phyloP scores from a whole-genome alignment of 2,113 vertebrate genomes.

The Agapornis roseicollis region DNA sequence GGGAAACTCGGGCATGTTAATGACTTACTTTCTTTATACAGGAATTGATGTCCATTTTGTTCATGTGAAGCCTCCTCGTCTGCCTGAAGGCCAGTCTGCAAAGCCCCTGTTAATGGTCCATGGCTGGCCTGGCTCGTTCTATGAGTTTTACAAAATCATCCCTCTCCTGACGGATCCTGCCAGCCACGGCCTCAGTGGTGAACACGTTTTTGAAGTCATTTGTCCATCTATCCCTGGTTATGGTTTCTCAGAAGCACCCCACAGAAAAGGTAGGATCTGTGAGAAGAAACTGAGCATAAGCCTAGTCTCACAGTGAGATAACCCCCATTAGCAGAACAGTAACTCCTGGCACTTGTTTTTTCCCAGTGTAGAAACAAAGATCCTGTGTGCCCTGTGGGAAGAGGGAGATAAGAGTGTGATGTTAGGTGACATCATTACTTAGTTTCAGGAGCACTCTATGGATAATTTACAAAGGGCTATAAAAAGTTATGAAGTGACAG shows the following conservation, averaged over 20 bases:
- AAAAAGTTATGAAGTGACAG: neutral
- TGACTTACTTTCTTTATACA: constrained; percentile 27
- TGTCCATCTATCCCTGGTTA: constrained; percentile 83
- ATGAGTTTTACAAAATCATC: constrained; percentile 80
- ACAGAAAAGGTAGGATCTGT: constrained; percentile 71
- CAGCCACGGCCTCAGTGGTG: constrained; percentile 50
- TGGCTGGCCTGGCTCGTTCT: constrained; percentile 82
- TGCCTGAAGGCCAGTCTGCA: constrained; percentile 45
- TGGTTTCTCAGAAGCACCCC: constrained; percentile 77
- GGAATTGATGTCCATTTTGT: constrained; percentile 80
- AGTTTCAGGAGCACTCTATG: neutral
- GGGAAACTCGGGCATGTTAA: neutral
- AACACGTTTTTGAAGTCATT: constrained; percentile 76
- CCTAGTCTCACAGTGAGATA: neutral
- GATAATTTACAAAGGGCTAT: neutral
- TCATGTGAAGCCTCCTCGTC: constrained; percentile 65
- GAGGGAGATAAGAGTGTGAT: neutral
- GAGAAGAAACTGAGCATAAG: neutral
- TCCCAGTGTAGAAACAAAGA: neutral
- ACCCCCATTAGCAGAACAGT: neutral
- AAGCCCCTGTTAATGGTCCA: constrained; percentile 79
- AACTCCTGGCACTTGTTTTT: neutral
- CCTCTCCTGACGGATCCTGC: constrained; percentile 76
- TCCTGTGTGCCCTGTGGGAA: neutral
- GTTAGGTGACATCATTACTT: neutral